phyloP scores from a whole-genome alignment of 2,888 invertebrate species.

The Thymelicus lineola region DNA sequence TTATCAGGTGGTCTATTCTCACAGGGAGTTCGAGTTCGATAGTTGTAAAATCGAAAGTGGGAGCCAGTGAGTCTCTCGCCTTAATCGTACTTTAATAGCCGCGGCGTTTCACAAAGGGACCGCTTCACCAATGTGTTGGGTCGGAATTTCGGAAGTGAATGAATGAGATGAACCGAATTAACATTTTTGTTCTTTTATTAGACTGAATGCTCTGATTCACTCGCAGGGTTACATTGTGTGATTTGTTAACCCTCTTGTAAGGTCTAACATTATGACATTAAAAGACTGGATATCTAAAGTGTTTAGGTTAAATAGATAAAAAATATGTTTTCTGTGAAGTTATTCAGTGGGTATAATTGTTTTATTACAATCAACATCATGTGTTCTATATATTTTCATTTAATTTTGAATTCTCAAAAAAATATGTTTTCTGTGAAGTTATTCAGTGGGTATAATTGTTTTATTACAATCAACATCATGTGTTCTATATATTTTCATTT shows the following conservation, averaged over 20 bases:
- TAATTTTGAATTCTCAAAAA: too few species aligned
- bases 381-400: too few species aligned
- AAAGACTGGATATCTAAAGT: not conserved
- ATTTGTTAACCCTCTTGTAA: constrained; percentile 31
- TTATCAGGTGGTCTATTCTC: constrained; percentile 17
- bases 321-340: too few species aligned
- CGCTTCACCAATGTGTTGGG: constrained; percentile 52
- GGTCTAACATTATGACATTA: constrained; percentile 26
- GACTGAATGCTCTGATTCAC: constrained; percentile 24
- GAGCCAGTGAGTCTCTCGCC: constrained; percentile 69
- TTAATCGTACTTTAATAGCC: constrained; percentile 80
- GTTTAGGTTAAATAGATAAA: too few species aligned
- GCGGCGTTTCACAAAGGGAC: constrained; percentile 73
- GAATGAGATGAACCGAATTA: constrained; percentile 37
- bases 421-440: too few species aligned
- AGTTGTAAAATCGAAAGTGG: constrained; percentile 81
- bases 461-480: too few species aligned
- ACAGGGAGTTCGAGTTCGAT: constrained; percentile 59
- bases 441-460: too few species aligned
- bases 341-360: too few species aligned
- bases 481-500: too few species aligned
- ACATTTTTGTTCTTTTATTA: constrained; percentile 35
- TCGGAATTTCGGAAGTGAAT: constrained; percentile 48
- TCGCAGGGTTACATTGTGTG: constrained; percentile 28
- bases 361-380: too few species aligned